Conservation (phyloP, 2,888 invertebrate genomes). For the Meiosimyza decipiens region DNA sequence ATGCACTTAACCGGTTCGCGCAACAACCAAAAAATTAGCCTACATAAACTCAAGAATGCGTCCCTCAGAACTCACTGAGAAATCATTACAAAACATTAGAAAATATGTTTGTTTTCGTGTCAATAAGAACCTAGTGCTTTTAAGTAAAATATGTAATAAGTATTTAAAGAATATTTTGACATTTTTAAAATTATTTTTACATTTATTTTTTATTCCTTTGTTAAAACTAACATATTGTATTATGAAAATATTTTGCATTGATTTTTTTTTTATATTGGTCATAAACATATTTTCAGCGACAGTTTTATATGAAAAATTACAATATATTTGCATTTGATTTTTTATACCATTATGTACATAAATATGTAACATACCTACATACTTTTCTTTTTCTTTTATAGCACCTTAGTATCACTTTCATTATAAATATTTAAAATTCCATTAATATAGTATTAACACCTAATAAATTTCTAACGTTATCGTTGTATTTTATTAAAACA, state of each 20-base stretch:
- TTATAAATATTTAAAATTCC: slow-evolving; percentile 69
- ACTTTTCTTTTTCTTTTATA: slow-evolving; percentile 50
- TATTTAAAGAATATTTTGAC: too few species aligned
- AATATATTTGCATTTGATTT: slow-evolving; percentile 33
- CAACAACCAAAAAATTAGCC: too few species aligned
- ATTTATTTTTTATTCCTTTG: slow-evolving; percentile 6
- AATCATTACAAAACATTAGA: too few species aligned
- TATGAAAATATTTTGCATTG: slow-evolving; percentile 43
- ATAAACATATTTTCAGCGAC: slow-evolving; percentile 41
- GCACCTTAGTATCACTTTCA: slow-evolving; percentile 62
- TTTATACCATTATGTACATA: slow-evolving; percentile 36
- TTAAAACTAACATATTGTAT: slow-evolving; percentile 28
- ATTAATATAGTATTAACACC: slow-evolving; percentile 83
- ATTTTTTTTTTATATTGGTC: slow-evolving; percentile 37
- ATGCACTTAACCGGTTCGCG: too few species aligned
- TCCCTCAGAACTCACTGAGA: too few species aligned
- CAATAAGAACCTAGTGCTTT: background rate
- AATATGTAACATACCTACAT: slow-evolving; percentile 39
- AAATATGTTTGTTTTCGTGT: background rate
- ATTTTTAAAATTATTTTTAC: background rate
- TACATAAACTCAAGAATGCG: too few species aligned
- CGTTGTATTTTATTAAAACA: slow-evolving; percentile 84
- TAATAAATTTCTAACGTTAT: slow-evolving; percentile 82
- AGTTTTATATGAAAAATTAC: slow-evolving; percentile 39
- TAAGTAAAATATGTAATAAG: background rate